Percentiles rank a stretch among this genome's conserved stretches.
These are phyloP conservation scores for Sphecodes monilicornis DNA, from an alignment of 2,888 invertebrate genomes.

Conservation along the genomic window DNA sequence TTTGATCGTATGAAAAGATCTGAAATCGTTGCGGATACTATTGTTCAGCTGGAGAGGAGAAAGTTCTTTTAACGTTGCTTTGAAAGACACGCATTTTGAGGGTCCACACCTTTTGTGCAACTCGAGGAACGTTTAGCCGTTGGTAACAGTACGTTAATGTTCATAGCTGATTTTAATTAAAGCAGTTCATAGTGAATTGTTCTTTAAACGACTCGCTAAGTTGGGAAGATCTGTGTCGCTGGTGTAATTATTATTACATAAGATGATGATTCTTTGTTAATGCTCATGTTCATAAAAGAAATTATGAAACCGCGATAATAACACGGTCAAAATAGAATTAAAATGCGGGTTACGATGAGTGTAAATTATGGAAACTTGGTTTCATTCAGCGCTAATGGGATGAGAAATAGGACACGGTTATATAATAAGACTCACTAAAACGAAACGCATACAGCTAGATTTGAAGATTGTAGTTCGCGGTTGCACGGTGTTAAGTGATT, in stretches of 20 bases:
- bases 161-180: not conserved
- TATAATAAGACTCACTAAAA: not conserved
- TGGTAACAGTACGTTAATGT: not conserved
- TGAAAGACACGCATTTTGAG: not conserved
- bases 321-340: not conserved
- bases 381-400: not conserved
- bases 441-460: not conserved
- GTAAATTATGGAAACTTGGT: not conserved
- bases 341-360: not conserved
- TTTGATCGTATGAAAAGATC: not conserved
- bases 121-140: not conserved
- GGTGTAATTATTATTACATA: not conserved
- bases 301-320: not conserved
- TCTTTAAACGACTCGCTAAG: not conserved
- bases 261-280: not conserved
- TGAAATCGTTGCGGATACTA: not conserved
- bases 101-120: not conserved
- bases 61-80: not conserved
- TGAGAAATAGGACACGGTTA: conserved; percentile 11
- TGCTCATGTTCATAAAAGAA: not conserved
- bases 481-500: not conserved
- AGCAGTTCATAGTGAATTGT: not conserved
- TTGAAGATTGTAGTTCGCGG: not conserved
- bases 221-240: not conserved
- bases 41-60: not conserved